These are phyloP conservation scores for Neodiprion fabricii DNA, from an alignment of 1,140 invertebrate genomes.

Conservation along the genomic window DNA sequence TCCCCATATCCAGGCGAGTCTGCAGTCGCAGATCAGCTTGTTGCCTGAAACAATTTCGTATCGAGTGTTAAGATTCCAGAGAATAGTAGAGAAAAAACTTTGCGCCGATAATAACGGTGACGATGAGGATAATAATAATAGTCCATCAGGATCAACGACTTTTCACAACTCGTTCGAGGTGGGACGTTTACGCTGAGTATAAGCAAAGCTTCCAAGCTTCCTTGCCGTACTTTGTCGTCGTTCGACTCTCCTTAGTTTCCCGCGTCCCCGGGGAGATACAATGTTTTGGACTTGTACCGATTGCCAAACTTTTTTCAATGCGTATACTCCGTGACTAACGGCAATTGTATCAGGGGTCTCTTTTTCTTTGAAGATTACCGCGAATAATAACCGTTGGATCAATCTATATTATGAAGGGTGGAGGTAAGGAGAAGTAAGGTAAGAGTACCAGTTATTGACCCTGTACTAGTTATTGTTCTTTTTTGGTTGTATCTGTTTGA, in stretches of 20 bases:
- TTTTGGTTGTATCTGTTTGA: too few relatives aligned
- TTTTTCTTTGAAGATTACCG: too few relatives aligned
- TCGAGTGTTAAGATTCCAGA: neutral
- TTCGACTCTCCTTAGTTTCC: neutral
- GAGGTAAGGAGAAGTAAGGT: too few relatives aligned
- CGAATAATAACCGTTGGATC: too few relatives aligned
- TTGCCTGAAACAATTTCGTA: slow-evolving; percentile 66
- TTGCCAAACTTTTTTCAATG: neutral
- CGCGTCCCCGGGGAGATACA: neutral
- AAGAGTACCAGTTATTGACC: too few relatives aligned
- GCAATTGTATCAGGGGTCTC: neutral
- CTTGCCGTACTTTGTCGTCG: neutral
- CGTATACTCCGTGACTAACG: neutral
- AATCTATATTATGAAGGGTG: too few relatives aligned
- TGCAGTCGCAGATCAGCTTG: slow-evolving; percentile 80
- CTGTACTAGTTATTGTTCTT: too few relatives aligned
- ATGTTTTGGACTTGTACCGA: neutral
- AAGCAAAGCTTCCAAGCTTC: neutral
- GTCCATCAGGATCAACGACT: slow-evolving; percentile 1
- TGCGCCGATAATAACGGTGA: neutral
- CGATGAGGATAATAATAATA: neutral
- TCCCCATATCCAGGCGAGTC: slow-evolving; percentile 76
- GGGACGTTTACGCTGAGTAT: too few relatives aligned
- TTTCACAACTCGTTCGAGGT: too few relatives aligned
- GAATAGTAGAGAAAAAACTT: slow-evolving; percentile 16